Evolutionary conservation across 2,888 invertebrate species (phyloP).

Genomic region (Smittia sp.): DNA sequence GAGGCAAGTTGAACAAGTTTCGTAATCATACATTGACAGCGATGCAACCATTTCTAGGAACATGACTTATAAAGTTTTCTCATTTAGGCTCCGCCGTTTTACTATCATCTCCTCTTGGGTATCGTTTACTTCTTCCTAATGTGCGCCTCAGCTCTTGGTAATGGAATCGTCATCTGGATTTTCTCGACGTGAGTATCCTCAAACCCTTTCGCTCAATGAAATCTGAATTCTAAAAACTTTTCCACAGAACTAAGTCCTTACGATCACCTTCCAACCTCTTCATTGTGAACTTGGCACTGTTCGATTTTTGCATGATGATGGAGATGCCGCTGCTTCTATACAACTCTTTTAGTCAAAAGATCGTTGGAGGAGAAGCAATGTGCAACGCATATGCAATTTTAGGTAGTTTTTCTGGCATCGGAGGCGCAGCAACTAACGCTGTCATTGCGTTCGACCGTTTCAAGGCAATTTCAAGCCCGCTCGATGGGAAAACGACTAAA

Average conservation of each 20-base stretch:
- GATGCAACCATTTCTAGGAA: too few species aligned
- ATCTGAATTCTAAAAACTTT: constrained; percentile 8
- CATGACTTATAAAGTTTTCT: not conserved
- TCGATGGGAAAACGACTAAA: constrained; percentile 65
- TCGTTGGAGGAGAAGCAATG: constrained; percentile 63
- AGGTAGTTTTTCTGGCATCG: constrained; percentile 66
- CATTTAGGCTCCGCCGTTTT: constrained; percentile 64
- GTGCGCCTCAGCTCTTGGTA: constrained; percentile 62
- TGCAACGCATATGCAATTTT: constrained; percentile 65
- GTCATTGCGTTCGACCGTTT: constrained; percentile 71
- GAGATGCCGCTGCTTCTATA: constrained; percentile 66
- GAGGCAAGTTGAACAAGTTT: too few species aligned
- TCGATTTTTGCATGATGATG: constrained; percentile 67
- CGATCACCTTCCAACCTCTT: constrained; percentile 70
- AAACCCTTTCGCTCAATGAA: not conserved
- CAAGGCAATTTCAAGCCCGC: constrained; percentile 68
- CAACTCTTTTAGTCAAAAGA: constrained; percentile 61
- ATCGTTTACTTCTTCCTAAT: constrained; percentile 64
- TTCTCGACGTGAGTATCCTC: constrained; percentile 63
- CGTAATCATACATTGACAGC: too few species aligned
- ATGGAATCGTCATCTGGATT: constrained; percentile 70
- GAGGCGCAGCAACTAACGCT: constrained; percentile 67
- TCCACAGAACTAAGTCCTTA: constrained; percentile 62
- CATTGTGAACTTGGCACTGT: constrained; percentile 67
- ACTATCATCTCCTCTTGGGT: constrained; percentile 64